Conservation (phyloP, 37 sponge, comb jelly and placozoan genomes). For the Mnemiopsis leidyi region DNA sequence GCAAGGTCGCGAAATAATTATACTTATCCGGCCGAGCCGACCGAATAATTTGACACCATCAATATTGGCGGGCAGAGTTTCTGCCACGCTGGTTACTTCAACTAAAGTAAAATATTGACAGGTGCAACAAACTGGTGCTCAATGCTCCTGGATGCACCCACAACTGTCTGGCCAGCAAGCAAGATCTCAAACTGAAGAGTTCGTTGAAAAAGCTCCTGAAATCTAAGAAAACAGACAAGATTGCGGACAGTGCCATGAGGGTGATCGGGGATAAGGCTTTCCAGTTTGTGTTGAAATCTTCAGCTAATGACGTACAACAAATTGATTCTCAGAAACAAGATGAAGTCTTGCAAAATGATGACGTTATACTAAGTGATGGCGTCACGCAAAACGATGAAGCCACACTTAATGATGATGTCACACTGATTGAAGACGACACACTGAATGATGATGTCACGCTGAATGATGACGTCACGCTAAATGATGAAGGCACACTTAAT, state of each 20-base stretch:
- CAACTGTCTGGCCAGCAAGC: too few relatives aligned
- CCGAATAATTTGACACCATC: too few relatives aligned
- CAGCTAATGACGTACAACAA: neutral
- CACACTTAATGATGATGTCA: neutral
- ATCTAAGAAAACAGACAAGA: neutral
- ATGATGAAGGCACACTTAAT: neutral
- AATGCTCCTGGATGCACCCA: conserved; percentile 14
- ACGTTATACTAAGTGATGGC: neutral
- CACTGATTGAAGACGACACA: neutral
- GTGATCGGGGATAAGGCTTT: neutral
- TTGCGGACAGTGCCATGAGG: neutral
- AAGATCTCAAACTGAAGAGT: neutral
- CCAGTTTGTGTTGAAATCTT: neutral
- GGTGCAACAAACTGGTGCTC: conserved; percentile 46
- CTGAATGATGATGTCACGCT: neutral
- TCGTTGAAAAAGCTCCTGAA: neutral
- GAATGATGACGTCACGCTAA: neutral
- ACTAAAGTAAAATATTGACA: too few relatives aligned
- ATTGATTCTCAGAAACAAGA: neutral
- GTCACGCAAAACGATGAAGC: neutral
- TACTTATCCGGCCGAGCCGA: too few relatives aligned
- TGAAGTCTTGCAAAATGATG: neutral
- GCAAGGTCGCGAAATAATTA: too few relatives aligned
- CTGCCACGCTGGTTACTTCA: too few relatives aligned
- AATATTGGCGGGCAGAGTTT: too few relatives aligned